A percentile compares a stretch with the other conserved stretches of the same genome.
phyloP scores from a whole-genome alignment of 1,140 invertebrate genomes.

The Charaxes varanes region DNA sequence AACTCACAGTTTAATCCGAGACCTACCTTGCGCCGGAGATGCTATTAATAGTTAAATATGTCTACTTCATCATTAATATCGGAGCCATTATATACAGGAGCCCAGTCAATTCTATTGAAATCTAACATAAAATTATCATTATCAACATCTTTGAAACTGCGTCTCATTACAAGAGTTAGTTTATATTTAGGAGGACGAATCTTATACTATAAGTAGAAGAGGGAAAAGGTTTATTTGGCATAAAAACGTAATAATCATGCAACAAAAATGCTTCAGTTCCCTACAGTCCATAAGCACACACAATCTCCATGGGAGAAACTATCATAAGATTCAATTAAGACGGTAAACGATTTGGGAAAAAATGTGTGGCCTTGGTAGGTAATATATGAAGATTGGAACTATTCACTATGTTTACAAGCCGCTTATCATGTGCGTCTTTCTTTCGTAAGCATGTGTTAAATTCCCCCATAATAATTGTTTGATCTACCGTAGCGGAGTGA shows the following conservation, averaged over 20 bases:
- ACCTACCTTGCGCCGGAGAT: too few relatives aligned
- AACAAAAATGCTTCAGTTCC: slow-evolving; percentile 2
- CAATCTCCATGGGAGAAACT: neutral
- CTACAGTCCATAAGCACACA: neutral
- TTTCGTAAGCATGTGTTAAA: neutral
- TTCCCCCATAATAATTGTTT: neutral
- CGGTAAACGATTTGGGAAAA: slow-evolving; percentile 2
- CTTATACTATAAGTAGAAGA: too few relatives aligned
- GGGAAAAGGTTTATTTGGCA: too few relatives aligned
- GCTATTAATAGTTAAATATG: slow-evolving; percentile 10
- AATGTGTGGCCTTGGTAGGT: slow-evolving; percentile 3
- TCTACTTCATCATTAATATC: slow-evolving; percentile 4
- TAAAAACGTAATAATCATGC: too few relatives aligned
- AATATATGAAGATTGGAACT: neutral
- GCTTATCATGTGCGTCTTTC: neutral
- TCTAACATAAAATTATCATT: neutral
- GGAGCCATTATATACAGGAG: neutral
- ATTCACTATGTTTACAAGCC: neutral
- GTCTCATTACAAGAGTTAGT: neutral
- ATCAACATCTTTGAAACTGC: slow-evolving; percentile 1
- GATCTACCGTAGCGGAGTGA: neutral
- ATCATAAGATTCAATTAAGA: slow-evolving; percentile 2
- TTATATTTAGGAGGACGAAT: slow-evolving; percentile 1
- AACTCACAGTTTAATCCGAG: too few relatives aligned
- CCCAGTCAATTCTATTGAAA: slow-evolving; percentile 1